phyloP scores from a whole-genome alignment of 2,113 vertebrate genomes.

The Lagopus muta region DNA sequence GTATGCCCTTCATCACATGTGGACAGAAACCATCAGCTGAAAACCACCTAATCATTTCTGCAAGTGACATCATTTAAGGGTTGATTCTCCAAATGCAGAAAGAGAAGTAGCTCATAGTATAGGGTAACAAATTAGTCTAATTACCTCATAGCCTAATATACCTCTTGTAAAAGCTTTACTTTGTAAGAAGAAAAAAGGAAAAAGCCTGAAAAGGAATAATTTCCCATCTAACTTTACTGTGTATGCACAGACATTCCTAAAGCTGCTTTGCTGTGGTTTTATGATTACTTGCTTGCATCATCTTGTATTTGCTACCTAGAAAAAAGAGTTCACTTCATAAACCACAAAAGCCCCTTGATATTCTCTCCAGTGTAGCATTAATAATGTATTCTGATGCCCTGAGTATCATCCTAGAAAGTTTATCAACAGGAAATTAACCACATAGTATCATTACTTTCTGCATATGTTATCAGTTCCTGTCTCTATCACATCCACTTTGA shows the following conservation, averaged over 20 bases:
- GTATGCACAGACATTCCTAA: neutral
- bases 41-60: slow-evolving; percentile 1
- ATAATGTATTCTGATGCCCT: slow-evolving; percentile 56
- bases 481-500: neutral
- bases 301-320: slow-evolving; percentile 58
- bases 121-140: neutral
- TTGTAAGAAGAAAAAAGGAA: neutral
- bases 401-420: slow-evolving; percentile 36
- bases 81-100: neutral
- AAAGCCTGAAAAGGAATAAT: neutral
- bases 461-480: neutral
- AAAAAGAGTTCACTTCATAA: slow-evolving; percentile 70
- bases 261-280: slow-evolving; percentile 41
- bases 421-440: slow-evolving; percentile 60
- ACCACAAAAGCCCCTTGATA: slow-evolving; percentile 66
- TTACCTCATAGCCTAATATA: neutral
- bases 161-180: neutral
- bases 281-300: slow-evolving; percentile 46
- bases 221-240: neutral
- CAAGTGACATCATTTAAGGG: neutral
- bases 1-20: neutral
- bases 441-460: neutral
- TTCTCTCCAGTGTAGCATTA: slow-evolving; percentile 49
- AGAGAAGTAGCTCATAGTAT: neutral
- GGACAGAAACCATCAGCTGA: neutral